Base-by-base conservation (phyloP, 2,888 invertebrate genomes). In the Octodonta nipae region DNA sequence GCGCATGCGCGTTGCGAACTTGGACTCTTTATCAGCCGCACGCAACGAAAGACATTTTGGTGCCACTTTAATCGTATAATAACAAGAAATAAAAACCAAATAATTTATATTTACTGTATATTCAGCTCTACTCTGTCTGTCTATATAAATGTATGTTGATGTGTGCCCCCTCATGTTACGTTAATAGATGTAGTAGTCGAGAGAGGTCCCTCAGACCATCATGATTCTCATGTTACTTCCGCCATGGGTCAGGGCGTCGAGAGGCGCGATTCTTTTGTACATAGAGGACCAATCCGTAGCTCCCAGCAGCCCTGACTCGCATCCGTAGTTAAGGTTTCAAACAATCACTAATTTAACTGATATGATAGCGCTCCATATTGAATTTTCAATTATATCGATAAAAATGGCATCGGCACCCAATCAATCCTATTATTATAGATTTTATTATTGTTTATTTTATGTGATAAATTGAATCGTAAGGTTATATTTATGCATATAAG, bases 341-440 rank as follows among this genome's bases (percentile, higher is more conserved):
- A 66, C 66, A 65, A 67, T 67, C 62, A 65, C 58, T 63, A 58
- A 62, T 60, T 61, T 62, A 64, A 62, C 2, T 10, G 16, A 20
- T 14, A 30, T 14, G n/a, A 27, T 13, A 42, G 36, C 38, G 37
- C 36, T 41, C 42, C 38, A 42, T 51, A 46, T 52, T 22, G 13
- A 20, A 20, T 20, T 13, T 13, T 30, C 6, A 26, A 7, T n/a
- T 17, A 8, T 17, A 17, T 17, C 5, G 13, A 26, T 26, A 13
- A 5, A 26, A 54, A 49, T 53, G 58, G 55, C 56, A 56, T 56
- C 54, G 56, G 61, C 60, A 61, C 60, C 61, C 46, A 43, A 48
- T 43, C 44, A 60, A 60, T 62, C 61, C 61, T 62, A 60, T 56
- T n/a, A n/a, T n/a, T 51, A 50, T 57, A 56, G 49, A 55, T 49